Conservation (phyloP, 2,113 vertebrate genomes). For the Sceloporus tristichus region DNA sequence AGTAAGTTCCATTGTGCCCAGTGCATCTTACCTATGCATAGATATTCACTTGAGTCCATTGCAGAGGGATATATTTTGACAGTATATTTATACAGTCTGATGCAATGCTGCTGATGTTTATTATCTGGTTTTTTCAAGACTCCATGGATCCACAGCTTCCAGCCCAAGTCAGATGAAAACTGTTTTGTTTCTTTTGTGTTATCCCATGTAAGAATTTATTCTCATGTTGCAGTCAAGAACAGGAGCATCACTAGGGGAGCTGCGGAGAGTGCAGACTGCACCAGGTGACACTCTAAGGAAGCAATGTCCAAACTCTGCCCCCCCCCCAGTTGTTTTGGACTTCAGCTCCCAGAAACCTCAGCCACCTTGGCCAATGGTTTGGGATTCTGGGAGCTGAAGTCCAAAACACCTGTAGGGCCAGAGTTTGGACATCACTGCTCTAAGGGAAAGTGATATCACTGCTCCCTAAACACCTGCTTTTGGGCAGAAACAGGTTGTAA, state of each 20-base stretch:
- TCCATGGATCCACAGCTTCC: background rate
- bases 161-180: background rate
- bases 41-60: background rate
- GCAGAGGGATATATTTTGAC: background rate
- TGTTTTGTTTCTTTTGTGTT: background rate
- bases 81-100: background rate
- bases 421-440: no score
- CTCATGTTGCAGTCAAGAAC: background rate
- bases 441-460: no score
- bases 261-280: no score
- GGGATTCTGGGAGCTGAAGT: background rate
- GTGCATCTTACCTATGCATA: background rate
- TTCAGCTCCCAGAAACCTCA: background rate
- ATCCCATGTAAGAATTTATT: background rate
- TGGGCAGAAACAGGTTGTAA: no score
- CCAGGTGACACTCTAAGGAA: no score
- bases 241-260: no score
- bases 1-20: background rate
- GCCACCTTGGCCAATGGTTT: background rate
- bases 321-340: no score
- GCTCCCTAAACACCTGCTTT: background rate
- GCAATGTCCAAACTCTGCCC: no score
- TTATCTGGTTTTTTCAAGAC: background rate
- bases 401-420: no score
- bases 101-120: background rate